A percentile compares a stretch with the other conserved stretches of the same genome.
Conservation (phyloP, 2,797 vertebrate species). For the Tenualosa ilisha region DNA sequence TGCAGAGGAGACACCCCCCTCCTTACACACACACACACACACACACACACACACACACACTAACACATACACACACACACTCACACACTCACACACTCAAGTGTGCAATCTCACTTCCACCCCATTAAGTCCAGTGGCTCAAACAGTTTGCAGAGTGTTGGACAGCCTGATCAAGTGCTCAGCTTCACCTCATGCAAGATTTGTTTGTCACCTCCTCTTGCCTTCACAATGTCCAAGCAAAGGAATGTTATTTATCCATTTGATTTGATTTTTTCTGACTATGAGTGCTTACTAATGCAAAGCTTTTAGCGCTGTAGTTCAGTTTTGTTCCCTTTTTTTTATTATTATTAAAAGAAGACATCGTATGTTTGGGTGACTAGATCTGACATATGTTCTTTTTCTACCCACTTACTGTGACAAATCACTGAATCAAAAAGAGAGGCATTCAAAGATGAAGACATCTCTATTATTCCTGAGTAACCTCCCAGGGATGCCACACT, state of each 20-base stretch:
- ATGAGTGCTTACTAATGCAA: not conserved
- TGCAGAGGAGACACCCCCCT: not conserved
- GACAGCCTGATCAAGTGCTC: not conserved
- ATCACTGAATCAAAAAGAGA: conserved; percentile 6
- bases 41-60: not conserved
- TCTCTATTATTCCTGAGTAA: conserved; percentile 19
- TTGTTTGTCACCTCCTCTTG: not conserved
- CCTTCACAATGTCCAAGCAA: not conserved
- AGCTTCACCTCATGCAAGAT: not conserved
- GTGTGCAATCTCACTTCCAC: not conserved
- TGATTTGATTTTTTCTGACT: not conserved
- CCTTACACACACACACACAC: not conserved
- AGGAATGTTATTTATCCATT: not conserved
- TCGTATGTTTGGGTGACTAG: not conserved
- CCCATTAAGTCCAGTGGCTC: not conserved
- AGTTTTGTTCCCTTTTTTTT: not conserved
- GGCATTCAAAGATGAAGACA: not conserved
- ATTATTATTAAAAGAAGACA: not conserved
- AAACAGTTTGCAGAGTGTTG: not conserved
- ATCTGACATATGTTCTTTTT: conserved; percentile 12
- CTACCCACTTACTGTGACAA: conserved; percentile 9
- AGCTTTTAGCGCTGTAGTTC: not conserved
- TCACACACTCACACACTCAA: not conserved
- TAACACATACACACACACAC: not conserved
- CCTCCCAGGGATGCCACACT: not conserved